Base-by-base conservation (phyloP, 1,140 invertebrate genomes). In the Tetranychus urticae region DNA sequence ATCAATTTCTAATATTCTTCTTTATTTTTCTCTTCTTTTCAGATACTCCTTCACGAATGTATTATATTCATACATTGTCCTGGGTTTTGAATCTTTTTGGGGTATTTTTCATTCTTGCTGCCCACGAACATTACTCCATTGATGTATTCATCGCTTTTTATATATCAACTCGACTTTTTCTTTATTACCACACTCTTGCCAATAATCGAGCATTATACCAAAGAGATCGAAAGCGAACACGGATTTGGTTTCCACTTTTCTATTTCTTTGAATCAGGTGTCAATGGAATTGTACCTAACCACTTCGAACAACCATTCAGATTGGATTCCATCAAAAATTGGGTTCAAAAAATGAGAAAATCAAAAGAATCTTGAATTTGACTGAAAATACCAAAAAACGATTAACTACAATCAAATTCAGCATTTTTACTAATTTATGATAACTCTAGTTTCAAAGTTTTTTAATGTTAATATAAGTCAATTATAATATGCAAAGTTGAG, bases 51-150 rank as follows among this genome's bases (percentile, higher is more conserved):
- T 77, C 86, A 60, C 82, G 82, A 66, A 75, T 93, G 61, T 93
- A 97, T 73, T 85, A 87, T 69, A 48, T 65, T 31, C 64, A 65
- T 72, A 97, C 90, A 33, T 78, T 91, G 64, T 87, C 88, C 23
- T 97, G 94, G 94, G 82, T 97, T 68, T 79, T 97, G 70, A 98
- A 98, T 71, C 87, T 97, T 80, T 98, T 99, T 76, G 94, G 92
- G 58, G 89, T 98, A 67, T 98, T 98, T 75, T 97, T 98, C 74
- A 97, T 98, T 67, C 76, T 99, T 59, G 91, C 94, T 31, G 94
- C 90, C 33, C 94, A 98, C 71, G 94, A 98, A 74, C 94, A 98
- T 75, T 99, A 99, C 74, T 96, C 90, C 52, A 98, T 99, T 65
- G 94, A 98, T 72, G 92, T 99, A 36, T 98, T 98, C 74, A 88